Conservation (phyloP, 1,140 invertebrate species). For the Lordiphosa stackelbergi region DNA sequence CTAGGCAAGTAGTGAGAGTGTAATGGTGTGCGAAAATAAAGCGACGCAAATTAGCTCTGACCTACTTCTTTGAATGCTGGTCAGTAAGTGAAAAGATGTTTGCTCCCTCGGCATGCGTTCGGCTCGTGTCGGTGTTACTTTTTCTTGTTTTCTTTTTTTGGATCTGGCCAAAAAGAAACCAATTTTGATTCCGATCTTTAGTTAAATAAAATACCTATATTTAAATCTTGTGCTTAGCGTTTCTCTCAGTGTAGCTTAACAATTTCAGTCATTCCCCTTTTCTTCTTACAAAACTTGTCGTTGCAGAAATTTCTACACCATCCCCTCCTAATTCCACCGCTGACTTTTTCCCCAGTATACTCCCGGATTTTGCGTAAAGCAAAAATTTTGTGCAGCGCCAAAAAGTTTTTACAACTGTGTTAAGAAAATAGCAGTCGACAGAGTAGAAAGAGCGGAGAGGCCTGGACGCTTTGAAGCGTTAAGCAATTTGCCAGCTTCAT, state of each 20-base stretch:
- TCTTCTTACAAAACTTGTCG: slow-evolving; percentile 65
- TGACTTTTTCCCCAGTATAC: slow-evolving; percentile 7
- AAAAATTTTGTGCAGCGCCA: slow-evolving; percentile 47
- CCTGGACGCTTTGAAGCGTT: slow-evolving; percentile 53
- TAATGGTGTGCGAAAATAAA: no score
- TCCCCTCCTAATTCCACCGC: neutral
- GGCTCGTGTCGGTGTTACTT: no score
- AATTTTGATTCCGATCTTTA: no score
- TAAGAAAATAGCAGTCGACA: slow-evolving; percentile 59
- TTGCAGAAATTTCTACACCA: slow-evolving; percentile 44
- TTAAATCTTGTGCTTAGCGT: no score
- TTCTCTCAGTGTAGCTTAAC: slow-evolving; percentile 14
- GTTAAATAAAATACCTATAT: no score
- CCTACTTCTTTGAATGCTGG: no score
- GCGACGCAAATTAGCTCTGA: no score
- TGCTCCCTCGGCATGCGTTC: no score
- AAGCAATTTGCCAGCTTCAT: slow-evolving; percentile 75
- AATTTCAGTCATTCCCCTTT: slow-evolving; percentile 1
- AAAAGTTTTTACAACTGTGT: slow-evolving; percentile 70
- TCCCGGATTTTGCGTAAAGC: slow-evolving; percentile 48
- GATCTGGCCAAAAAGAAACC: no score
- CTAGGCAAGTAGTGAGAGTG: no score
- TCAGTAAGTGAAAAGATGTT: no score
- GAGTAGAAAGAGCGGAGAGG: slow-evolving; percentile 2
- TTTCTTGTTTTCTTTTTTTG: no score